Evolutionary conservation across 2,113 vertebrate species (phyloP).

Genomic region (Thalassoma bifasciatum): DNA sequence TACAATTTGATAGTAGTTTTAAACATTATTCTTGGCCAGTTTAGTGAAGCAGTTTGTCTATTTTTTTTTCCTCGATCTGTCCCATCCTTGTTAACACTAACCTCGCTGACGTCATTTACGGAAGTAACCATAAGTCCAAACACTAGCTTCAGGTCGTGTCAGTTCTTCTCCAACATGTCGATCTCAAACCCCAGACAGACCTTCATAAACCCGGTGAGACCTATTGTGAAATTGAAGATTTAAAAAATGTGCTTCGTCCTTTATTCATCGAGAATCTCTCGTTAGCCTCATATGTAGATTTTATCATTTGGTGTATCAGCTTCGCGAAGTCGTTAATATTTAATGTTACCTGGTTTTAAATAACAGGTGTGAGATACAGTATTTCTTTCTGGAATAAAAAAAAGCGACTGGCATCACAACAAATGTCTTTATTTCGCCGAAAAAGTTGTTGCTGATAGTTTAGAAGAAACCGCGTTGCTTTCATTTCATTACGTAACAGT

Average conservation of each 20-base stretch:
- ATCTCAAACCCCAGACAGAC: constrained; percentile 73
- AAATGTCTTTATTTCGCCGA: too few species aligned
- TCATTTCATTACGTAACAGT: too few species aligned
- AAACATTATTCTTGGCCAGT: too few species aligned
- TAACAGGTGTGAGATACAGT: neutral
- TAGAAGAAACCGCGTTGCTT: too few species aligned
- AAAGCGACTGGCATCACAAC: too few species aligned
- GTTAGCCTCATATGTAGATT: neutral
- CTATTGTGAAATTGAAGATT: neutral
- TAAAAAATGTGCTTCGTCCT: neutral
- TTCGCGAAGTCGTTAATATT: neutral
- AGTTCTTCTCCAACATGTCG: constrained; percentile 62
- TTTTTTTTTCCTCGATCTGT: rapidly evolving
- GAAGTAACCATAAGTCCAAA: constrained; percentile 51
- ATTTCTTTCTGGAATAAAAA: too few species aligned
- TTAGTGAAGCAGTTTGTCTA: neutral
- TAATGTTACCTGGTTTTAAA: neutral
- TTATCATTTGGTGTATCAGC: too few species aligned
- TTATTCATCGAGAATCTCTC: neutral
- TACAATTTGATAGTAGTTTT: too few species aligned
- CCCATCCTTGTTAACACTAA: neutral
- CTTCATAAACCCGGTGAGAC: constrained; percentile 49
- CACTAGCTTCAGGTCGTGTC: neutral
- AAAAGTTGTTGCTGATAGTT: too few species aligned
- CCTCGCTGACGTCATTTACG: neutral